Base-by-base conservation (phyloP, 2,888 invertebrate genomes). In the Stomorhina lunata region DNA sequence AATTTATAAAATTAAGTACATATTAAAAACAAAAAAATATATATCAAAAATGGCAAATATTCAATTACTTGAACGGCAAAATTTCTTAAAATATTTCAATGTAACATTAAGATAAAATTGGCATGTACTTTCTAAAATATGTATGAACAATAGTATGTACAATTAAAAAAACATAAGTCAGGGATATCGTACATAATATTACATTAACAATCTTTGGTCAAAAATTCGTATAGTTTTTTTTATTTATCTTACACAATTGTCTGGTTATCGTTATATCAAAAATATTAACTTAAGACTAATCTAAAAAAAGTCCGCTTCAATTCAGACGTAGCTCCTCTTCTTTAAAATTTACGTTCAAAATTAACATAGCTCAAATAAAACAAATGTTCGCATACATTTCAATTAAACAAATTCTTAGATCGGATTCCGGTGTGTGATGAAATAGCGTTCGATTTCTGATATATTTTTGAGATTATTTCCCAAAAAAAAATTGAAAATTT, bases 161-260 rank as follows among this genome's bases (percentile, higher is more conserved):
- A 65, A 69, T 34, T n/a, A 34, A 40, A 59, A 53, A 50, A 55
- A 57, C 29, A 29, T 55, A 40, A 75, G 2, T 43, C n/a, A 10
- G 20, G 32, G 59, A 55, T 45, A 66, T 66, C 29, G 15, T 45
- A 53, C 45, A 57, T 45, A 75, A 72, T 32, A 68, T 45, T 29
- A 66, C 25, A 78, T 50, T 66, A 82, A 79, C 82, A 81, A 82
- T 89, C 89, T 88, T 88, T 89, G 89, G 89, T 89, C 85, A 84
- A 80, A 84, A 84, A 85, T 85, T 85, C 83, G 84, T 86, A 84
- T 83, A 59, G 80, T 78, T 76, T 63, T 50, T 66, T 27, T 72
- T 57, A n/a, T 34, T 55, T 53, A 72, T 77, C 50, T 53, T 72
- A 71, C 37, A 61, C 48, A 63, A 65, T 43, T 53, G 34, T 15